Percentiles rank a stretch among this genome's conserved stretches.
Evolutionary conservation across 2,888 invertebrate genomes (phyloP).

Genomic region (Hydraecia micacea): DNA sequence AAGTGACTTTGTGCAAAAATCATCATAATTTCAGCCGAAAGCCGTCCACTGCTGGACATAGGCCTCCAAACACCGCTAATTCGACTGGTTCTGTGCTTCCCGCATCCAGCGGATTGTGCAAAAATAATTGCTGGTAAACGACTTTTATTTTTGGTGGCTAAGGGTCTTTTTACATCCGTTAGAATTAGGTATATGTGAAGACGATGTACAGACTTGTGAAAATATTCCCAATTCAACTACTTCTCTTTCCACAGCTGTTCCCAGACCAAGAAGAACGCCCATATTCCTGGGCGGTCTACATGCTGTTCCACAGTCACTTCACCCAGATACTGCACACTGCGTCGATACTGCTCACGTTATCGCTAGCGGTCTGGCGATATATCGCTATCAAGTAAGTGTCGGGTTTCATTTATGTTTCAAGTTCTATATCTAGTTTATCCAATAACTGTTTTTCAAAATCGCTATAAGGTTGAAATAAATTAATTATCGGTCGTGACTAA

Average conservation of each 20-base stretch:
- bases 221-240: not conserved
- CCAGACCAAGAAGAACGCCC: constrained; percentile 92
- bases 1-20: no score
- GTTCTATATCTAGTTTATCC: not conserved
- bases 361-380: constrained; percentile 96
- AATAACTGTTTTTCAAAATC: not conserved
- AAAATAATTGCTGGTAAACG: no score
- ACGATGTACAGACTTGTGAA: not conserved
- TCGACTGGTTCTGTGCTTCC: no score
- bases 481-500: not conserved
- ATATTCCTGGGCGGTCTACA: constrained; percentile 93
- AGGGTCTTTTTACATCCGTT: no score
- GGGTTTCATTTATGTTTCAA: constrained; percentile 1
- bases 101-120: no score
- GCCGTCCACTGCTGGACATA: no score
- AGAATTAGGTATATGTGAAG: not conserved
- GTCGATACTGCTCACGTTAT: constrained; percentile 95
- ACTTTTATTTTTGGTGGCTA: no score
- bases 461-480: no score
- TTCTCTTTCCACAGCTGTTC: constrained; percentile 80
- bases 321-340: constrained; percentile 95
- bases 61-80: no score
- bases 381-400: constrained; percentile 94
- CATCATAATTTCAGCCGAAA: no score
- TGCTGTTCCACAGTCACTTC: constrained; percentile 95